phyloP scores from a whole-genome alignment of 1,140 invertebrate genomes.

The Ladona fulva region DNA sequence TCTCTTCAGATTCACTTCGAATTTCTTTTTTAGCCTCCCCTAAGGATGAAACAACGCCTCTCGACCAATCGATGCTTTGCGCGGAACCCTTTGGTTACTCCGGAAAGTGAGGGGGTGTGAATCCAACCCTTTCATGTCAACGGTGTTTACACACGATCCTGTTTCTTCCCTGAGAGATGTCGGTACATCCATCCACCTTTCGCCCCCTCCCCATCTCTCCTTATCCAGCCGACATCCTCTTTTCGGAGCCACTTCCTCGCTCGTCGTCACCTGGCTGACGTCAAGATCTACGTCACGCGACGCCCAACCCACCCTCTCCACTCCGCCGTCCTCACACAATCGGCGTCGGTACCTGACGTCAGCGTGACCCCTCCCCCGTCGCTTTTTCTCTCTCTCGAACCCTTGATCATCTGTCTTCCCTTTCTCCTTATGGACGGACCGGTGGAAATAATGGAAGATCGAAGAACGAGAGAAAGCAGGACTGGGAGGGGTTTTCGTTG shows the following conservation, averaged over 20 bases:
- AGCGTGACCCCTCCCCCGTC: neutral
- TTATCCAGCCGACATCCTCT: neutral
- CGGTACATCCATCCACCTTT: neutral
- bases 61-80: too few relatives aligned
- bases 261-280: neutral
- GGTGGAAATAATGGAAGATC: too few relatives aligned
- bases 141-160: too few relatives aligned
- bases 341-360: neutral
- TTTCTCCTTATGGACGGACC: neutral
- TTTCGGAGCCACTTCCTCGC: neutral
- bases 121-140: too few relatives aligned
- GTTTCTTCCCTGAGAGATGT: too few relatives aligned
- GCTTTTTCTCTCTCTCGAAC: neutral
- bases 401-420: neutral
- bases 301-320: neutral
- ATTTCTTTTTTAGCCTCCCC: too few relatives aligned
- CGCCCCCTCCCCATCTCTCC: neutral
- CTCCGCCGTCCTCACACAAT: neutral
- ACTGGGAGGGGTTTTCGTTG: too few relatives aligned
- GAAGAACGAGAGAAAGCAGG: too few relatives aligned
- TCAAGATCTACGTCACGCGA: slow-evolving; percentile 3
- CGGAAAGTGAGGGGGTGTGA: too few relatives aligned
- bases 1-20: too few relatives aligned
- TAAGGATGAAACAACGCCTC: too few relatives aligned
- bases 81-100: too few relatives aligned